Conservation (phyloP, 2,113 vertebrate genomes). For the Chunga burmeisteri region DNA sequence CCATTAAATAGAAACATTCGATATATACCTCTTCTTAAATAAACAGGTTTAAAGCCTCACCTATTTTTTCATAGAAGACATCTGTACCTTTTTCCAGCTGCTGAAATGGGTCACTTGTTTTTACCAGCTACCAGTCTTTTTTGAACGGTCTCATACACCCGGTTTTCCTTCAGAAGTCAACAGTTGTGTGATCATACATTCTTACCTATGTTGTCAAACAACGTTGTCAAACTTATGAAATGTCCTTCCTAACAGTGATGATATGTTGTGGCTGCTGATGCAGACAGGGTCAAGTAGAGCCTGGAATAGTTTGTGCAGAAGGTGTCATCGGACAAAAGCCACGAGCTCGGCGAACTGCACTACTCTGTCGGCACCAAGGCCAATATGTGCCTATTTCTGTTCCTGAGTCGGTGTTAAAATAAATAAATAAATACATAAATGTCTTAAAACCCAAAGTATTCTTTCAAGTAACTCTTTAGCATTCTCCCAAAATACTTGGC, state of each 20-base stretch:
- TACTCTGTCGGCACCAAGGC: background rate
- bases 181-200: background rate
- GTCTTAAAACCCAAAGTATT: background rate
- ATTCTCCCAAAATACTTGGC: background rate
- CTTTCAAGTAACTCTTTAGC: background rate
- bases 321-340: background rate
- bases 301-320: background rate
- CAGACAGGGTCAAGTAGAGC: background rate
- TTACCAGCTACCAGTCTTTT: background rate
- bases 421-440: background rate
- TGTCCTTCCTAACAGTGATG: background rate
- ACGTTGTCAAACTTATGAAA: background rate
- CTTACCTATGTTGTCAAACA: background rate
- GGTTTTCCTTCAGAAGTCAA: background rate
- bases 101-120: background rate
- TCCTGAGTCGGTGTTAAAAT: background rate
- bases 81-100: background rate
- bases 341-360: background rate
- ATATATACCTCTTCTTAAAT: background rate
- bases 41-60: background rate
- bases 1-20: background rate
- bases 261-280: background rate
- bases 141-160: background rate
- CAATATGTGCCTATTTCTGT: background rate
- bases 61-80: background rate